Evolutionary conservation across 1,140 invertebrate genomes (phyloP).

Genomic region (Drosophila yakuba): DNA sequence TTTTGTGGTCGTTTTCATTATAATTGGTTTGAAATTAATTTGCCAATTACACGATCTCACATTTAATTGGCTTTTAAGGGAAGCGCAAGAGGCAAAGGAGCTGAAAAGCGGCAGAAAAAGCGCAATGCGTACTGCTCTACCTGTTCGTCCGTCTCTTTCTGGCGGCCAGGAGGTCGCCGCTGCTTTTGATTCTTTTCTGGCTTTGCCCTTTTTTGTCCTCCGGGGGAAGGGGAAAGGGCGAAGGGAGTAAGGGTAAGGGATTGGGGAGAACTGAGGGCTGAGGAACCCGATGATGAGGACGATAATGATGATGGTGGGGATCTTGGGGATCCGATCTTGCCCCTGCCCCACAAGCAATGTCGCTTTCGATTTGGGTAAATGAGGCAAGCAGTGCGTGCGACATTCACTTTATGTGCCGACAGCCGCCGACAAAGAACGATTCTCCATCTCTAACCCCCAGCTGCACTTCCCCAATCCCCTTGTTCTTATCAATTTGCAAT

Average conservation of each 20-base stretch:
- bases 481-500: slow-evolving; percentile 73
- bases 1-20: slow-evolving; percentile 81
- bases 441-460: slow-evolving; percentile 8
- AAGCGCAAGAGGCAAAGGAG: slow-evolving; percentile 29
- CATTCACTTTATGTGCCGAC: slow-evolving; percentile 81
- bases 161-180: slow-evolving; percentile 10
- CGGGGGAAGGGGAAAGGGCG: slow-evolving; percentile 17
- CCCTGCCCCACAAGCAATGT: slow-evolving; percentile 55
- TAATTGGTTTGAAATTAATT: slow-evolving; percentile 85
- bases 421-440: slow-evolving; percentile 52
- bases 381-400: slow-evolving; percentile 80
- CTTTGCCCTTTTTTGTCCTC: slow-evolving; percentile 73
- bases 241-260: slow-evolving; percentile 3
- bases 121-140: slow-evolving; percentile 52
- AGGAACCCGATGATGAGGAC: slow-evolving; percentile 15
- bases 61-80: slow-evolving; percentile 84
- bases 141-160: slow-evolving; percentile 20
- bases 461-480: background rate
- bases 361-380: slow-evolving; percentile 79
- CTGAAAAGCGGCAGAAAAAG: slow-evolving; percentile 10
- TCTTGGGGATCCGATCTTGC: slow-evolving; percentile 9
- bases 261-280: too few species aligned
- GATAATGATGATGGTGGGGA: slow-evolving; percentile 33
- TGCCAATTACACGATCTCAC: slow-evolving; percentile 85
- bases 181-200: slow-evolving; percentile 48